A percentile compares a stretch with the other conserved stretches of the same genome.
Conservation (phyloP, 2,888 invertebrate species). For the Athetis lepigone region DNA sequence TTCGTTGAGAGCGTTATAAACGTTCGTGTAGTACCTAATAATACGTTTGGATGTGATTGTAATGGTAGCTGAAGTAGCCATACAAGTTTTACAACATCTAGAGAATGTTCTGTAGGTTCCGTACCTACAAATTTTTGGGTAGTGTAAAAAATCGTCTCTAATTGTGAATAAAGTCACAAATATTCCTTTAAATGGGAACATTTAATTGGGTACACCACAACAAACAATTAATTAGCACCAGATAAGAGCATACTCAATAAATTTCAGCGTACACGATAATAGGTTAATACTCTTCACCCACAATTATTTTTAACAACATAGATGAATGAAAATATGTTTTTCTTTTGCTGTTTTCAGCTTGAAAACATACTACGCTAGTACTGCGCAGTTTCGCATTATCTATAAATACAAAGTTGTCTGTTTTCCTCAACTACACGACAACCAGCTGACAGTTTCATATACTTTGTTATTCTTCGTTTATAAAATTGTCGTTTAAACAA, state of each 20-base stretch:
- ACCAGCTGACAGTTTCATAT: conserved; percentile 43
- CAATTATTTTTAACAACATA: conserved; percentile 19
- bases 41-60: conserved; percentile 34
- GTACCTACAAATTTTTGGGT: not conserved
- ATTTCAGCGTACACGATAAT: conserved; percentile 5
- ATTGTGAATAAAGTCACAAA: conserved; percentile 10
- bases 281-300: conserved; percentile 8
- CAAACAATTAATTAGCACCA: conserved; percentile 7
- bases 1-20: conserved; percentile 44
- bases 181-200: not conserved
- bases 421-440: conserved; percentile 33
- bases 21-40: conserved; percentile 26
- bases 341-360: conserved; percentile 26
- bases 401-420: conserved; percentile 33
- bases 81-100: conserved; percentile 22
- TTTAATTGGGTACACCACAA: conserved; percentile 1
- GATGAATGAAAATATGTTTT: conserved; percentile 26
- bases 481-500: conserved; percentile 9
- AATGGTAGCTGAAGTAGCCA: conserved; percentile 11
- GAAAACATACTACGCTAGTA: conserved; percentile 27
- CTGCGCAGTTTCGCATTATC: conserved; percentile 39
- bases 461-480: conserved; percentile 16
- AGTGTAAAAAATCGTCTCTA: not conserved
- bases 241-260: conserved; percentile 6
- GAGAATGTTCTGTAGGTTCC: not conserved